Evolutionary conservation across 1,140 invertebrate species (phyloP).

Genomic region (Drosophila lini): DNA sequence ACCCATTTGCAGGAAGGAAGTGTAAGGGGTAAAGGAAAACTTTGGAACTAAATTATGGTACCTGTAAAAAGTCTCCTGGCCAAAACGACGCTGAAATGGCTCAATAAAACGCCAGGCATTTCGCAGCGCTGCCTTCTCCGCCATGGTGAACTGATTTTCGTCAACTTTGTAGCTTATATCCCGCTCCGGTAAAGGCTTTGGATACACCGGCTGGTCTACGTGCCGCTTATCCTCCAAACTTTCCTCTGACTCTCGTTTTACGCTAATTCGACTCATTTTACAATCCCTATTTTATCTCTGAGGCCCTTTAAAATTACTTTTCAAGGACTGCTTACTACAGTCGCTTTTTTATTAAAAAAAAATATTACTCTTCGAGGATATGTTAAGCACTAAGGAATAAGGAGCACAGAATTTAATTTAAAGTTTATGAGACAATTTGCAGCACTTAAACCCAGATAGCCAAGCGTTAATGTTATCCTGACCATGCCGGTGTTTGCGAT

Average conservation of each 20-base stretch:
- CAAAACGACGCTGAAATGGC: slow-evolving; percentile 48
- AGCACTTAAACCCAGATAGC: no score
- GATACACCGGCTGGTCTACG: slow-evolving; percentile 28
- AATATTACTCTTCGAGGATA: no score
- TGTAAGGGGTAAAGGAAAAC: not conserved
- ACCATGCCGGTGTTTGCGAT: no score
- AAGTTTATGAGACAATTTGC: no score
- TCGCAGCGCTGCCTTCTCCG: slow-evolving; percentile 39
- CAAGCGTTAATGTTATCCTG: no score
- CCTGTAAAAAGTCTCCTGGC: slow-evolving; percentile 45
- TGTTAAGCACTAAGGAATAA: no score
- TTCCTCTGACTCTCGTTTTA: not conserved
- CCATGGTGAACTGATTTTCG: slow-evolving; percentile 34
- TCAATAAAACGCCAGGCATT: slow-evolving; percentile 52
- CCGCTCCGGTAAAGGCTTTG: slow-evolving; percentile 30
- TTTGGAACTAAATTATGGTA: not conserved
- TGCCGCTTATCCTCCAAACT: not conserved
- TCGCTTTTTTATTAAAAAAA: no score
- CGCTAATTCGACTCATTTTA: slow-evolving; percentile 17
- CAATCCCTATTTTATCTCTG: not conserved
- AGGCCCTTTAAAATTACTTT: not conserved
- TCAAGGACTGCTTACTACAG: no score
- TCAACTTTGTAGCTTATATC: slow-evolving; percentile 17
- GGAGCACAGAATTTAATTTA: no score
- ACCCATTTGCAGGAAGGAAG: not conserved